Conservation (phyloP, 1,140 invertebrate genomes). For the Caenorhabditis tropicalis region DNA sequence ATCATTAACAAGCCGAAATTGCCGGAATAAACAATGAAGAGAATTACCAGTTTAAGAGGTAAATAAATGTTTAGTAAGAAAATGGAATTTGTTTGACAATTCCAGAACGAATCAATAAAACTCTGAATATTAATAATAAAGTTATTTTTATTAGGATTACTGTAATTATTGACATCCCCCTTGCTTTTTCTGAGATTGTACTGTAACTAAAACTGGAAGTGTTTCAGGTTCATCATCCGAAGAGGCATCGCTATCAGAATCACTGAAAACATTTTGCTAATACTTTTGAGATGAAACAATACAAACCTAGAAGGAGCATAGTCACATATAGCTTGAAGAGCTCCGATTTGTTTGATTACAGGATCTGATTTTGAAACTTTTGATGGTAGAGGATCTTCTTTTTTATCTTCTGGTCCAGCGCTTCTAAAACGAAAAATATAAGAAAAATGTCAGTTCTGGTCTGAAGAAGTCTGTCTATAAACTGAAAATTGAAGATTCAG, state of each 20-base stretch:
- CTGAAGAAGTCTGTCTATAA: no score
- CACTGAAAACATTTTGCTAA: background rate
- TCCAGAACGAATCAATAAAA: background rate
- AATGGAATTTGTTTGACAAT: no score
- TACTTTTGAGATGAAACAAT: background rate
- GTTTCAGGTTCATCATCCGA: conserved; percentile 1
- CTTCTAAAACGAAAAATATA: background rate
- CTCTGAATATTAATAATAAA: no score
- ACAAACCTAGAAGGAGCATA: conserved; percentile 5
- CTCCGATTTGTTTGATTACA: background rate
- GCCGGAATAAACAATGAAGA: background rate
- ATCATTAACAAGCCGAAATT: background rate
- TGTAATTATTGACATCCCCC: background rate
- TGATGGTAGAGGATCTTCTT: background rate
- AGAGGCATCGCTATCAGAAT: conserved; percentile 16
- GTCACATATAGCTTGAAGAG: background rate
- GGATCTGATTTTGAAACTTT: background rate
- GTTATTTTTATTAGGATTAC: no score
- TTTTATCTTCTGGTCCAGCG: background rate
- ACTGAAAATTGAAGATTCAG: no score
- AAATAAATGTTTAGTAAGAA: no score
- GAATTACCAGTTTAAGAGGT: background rate
- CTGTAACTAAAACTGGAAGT: background rate
- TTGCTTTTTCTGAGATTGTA: background rate
- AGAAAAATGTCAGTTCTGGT: no score